Evolutionary conservation across 2,113 vertebrate species (phyloP).

Genomic region (Psephotus haematonotus): DNA sequence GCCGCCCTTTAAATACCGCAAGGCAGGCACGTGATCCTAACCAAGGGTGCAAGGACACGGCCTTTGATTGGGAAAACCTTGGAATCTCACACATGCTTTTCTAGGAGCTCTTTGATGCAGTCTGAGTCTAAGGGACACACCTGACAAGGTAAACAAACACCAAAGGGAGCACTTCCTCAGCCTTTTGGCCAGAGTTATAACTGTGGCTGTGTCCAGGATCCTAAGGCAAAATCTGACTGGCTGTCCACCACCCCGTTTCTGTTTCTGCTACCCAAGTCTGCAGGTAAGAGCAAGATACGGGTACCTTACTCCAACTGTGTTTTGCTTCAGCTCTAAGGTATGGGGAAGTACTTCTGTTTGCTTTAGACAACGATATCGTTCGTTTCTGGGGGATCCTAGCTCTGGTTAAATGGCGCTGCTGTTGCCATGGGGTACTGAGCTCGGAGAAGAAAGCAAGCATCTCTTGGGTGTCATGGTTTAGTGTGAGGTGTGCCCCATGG

Average conservation of each 20-base stretch:
- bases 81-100: conserved; percentile 22
- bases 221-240: neutral
- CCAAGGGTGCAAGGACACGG: neutral
- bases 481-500: too few relatives aligned
- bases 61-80: neutral
- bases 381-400: neutral
- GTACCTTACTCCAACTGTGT: neutral
- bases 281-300: conserved; percentile 20
- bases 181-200: conserved; percentile 3
- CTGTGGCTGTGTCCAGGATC: neutral
- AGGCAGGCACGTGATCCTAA: neutral
- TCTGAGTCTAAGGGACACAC: neutral
- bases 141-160: conserved; percentile 16
- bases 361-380: neutral
- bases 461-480: neutral
- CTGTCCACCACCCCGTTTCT: neutral
- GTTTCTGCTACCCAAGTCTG: neutral
- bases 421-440: neutral
- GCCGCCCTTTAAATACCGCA: neutral
- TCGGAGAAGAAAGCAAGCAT: neutral
- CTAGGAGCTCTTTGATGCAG: conserved; percentile 17
- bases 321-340: neutral
- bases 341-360: neutral
- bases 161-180: neutral
- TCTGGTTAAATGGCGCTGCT: neutral